Conservation (phyloP, 1,140 invertebrate species). For the Vollenhovia emeryi region DNA sequence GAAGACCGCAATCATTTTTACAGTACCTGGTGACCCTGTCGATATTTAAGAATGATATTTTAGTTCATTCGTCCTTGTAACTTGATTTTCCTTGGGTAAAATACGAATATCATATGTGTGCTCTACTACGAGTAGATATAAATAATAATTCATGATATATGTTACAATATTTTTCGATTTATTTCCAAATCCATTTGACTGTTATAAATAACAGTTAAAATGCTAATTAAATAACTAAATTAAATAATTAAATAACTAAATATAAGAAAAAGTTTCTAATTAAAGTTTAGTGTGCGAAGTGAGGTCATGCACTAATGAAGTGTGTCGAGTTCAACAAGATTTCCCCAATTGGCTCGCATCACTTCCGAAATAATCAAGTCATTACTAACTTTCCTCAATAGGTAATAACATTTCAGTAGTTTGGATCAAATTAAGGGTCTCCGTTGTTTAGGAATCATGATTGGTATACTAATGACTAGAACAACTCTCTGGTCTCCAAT, state of each 20-base stretch:
- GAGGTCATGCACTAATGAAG: not conserved
- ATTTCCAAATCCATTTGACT: too few relatives aligned
- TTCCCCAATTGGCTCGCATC: not conserved
- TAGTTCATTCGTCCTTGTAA: conserved; percentile 11
- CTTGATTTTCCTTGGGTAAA: not conserved
- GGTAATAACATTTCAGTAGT: conserved; percentile 47
- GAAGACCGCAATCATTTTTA: conserved; percentile 24
- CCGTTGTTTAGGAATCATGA: conserved; percentile 26
- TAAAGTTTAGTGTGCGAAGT: not conserved
- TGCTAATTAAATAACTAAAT: not conserved
- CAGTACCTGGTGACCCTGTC: not conserved
- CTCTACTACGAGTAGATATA: not conserved
- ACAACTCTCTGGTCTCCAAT: not conserved
- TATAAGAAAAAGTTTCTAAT: not conserved
- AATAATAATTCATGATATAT: not conserved
- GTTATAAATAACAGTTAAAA: not conserved
- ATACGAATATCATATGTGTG: not conserved
- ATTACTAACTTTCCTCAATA: conserved; percentile 13
- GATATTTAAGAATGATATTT: conserved; percentile 30
- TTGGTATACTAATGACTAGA: conserved; percentile 19
- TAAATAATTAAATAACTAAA: not conserved
- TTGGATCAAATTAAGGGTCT: conserved; percentile 27
- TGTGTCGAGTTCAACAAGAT: conserved; percentile 11
- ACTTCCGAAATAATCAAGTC: conserved; percentile 25
- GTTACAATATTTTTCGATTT: not conserved